These are phyloP conservation scores for Stegana nigrithorax DNA, from an alignment of 2,888 invertebrate genomes.

Conservation along the genomic window DNA sequence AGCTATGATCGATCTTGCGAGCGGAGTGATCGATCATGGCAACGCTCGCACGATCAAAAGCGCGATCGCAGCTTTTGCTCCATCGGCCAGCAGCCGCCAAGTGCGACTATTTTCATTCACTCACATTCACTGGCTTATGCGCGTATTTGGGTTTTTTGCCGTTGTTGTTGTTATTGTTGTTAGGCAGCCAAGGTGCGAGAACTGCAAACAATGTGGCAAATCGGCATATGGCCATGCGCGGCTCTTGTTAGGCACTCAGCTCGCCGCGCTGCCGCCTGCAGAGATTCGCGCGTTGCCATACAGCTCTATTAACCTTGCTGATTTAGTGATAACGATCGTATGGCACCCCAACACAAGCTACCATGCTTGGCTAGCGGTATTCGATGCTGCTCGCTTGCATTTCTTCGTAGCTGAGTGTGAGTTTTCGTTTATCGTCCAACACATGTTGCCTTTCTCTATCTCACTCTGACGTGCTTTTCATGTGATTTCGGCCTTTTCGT, in stretches of 20 bases:
- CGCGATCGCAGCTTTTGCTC: conserved; percentile 25
- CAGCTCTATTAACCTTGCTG: conserved; percentile 67
- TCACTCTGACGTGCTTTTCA: too few relatives aligned
- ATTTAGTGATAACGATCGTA: conserved; percentile 68
- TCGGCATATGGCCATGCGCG: conserved; percentile 20
- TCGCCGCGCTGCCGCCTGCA: conserved; percentile 36
- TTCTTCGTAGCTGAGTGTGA: conserved; percentile 30
- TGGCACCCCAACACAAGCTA: not conserved
- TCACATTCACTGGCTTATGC: not conserved
- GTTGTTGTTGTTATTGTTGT: conserved; percentile 15
- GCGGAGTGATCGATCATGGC: conserved; percentile 3
- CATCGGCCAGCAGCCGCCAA: conserved; percentile 43
- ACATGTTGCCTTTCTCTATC: conserved; percentile 45
- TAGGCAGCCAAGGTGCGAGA: conserved; percentile 54
- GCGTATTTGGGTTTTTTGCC: not conserved
- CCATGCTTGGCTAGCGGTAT: conserved; percentile 45
- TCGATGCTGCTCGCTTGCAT: not conserved
- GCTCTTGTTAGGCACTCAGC: not conserved
- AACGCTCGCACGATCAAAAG: not conserved
- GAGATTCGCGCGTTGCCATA: conserved; percentile 39
- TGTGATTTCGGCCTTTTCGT: too few relatives aligned
- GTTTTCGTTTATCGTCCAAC: conserved; percentile 39
- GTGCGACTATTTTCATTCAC: conserved; percentile 37
- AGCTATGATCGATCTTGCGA: conserved; percentile 1
- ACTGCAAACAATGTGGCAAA: conserved; percentile 58